Base-by-base conservation (phyloP, 2,113 vertebrate species). In the Falco punctatus region DNA sequence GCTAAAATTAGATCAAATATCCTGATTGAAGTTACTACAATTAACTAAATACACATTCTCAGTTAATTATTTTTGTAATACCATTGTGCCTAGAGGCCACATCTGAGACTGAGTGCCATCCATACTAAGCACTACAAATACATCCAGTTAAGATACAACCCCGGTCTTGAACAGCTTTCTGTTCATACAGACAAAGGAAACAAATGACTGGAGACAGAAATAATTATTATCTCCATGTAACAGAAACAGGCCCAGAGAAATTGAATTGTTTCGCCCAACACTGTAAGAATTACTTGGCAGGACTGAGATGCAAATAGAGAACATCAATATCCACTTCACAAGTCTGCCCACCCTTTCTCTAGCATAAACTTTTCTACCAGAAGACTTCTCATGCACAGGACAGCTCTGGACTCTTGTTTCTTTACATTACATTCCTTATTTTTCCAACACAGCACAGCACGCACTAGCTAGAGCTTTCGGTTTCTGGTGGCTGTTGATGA, bases 31-130 rank as follows among this genome's bases (percentile, higher is more conserved):
- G 87, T 59, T 88, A 33, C 23, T 91, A 6, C 81, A 92, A 95
- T 96, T 95, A 95, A 66, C 93, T 94, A 90, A 89, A 91, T 67
- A 97, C 42, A 55, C 67, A 35, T 21, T 79, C 72, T 42, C 55
- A 12, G 54, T 81, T 96, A 92, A 81, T 85, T 82, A 80, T 90
- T 95, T 91, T 62, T 91, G 65, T 58, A 52, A 86, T n/a, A 40
- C 73, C 27, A 1, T 27, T 70, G 86, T 94, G 82, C 89, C 88
- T 38, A 26, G 83, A 84, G 89, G 94, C 79, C 55, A 23, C 54
- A 11, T 49, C 27, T 62, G 74, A 77, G 32, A 30, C 40, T 38
- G 78, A 62, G 28, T 35, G 32, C 30, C 58, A 70, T 54, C 66
- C 38, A 11, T 48, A 14, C 11, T 16, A 5, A 91, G 62, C 32